Evolutionary conservation across 2,113 vertebrate species (phyloP), one percentile per base, ranked within the genome.

Genomic region (Pantherophis guttatus): DNA sequence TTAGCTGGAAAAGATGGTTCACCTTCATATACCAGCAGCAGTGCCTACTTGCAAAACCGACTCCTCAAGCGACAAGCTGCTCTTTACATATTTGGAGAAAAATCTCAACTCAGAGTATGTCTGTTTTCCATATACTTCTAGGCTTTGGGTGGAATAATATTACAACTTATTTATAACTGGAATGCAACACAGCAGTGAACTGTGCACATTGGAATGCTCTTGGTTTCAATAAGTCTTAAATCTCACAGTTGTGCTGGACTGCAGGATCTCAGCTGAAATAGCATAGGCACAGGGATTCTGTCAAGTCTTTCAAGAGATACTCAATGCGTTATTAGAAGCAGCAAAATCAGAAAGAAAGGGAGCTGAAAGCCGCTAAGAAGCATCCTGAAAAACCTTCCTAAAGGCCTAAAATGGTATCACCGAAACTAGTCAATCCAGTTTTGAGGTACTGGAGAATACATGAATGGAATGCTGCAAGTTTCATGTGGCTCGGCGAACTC

Each of bases 21-120:
- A 55, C 94, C 98, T 91, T 98, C 98, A 92, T 98, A 98, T 95
- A 65, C 81, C n/a, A 98, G 97, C 88, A 98, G 98, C 91, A 98
- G 97, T 94, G 93, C 97, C 95, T 98, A 98, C 88, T 98, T 99
- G 95, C 99, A 99, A 93, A 98, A 98, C 92, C 98, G 98, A 95
- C 98, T 99, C 87, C 97, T 98, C 91, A 99, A 99, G 94, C 98
- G 98, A 90, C 99, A 99, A 97, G 98, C 99, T n/a, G 98, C 99
- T 48, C 97, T 99, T 90, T 99, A 99, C 93, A 97, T 99, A 97
- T 99, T 99, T 86, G 99, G 99, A 91, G 99, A 99, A 97, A 99
- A 99, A 97, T 99, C 99, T 53, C 99, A 99, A 95, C 97, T 99
- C 94, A 98, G 98, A 98, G 99, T 99, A 98, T 97, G 93, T 70